Conservation (phyloP, 2,113 vertebrate species). For the Syngnathus typhle region DNA sequence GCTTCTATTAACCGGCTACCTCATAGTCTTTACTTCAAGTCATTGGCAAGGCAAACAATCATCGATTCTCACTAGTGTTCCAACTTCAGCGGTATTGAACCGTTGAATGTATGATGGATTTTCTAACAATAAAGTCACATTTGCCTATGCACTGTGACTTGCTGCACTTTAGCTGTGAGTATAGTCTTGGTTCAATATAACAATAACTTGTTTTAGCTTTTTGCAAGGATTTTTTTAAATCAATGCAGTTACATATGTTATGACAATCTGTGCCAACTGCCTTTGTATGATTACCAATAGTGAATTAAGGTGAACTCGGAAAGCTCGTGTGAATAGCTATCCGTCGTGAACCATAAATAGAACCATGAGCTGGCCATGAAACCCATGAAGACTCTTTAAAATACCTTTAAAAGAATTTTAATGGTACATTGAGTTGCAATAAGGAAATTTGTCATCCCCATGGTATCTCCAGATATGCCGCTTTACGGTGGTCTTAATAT, state of each 20-base stretch:
- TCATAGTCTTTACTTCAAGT: slow-evolving; percentile 15
- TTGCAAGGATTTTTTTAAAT: neutral
- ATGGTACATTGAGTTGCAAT: neutral
- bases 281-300: slow-evolving; percentile 20
- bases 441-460: neutral
- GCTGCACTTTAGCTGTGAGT: neutral
- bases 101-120: slow-evolving; percentile 5
- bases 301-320: slow-evolving; percentile 13
- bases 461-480: neutral
- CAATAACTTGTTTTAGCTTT: neutral
- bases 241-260: slow-evolving; percentile 1
- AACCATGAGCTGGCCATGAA: neutral
- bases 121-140: neutral
- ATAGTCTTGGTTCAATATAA: neutral
- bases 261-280: slow-evolving; percentile 22
- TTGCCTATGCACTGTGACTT: neutral
- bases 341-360: too few relatives aligned
- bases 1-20: slow-evolving; percentile 15
- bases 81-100: neutral
- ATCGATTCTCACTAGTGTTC: neutral
- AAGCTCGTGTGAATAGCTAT: slow-evolving; percentile 1
- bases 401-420: neutral
- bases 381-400: neutral
- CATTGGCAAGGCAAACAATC: slow-evolving; percentile 1
- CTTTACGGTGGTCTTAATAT: neutral